These are phyloP conservation scores for Lydus trimaculatus DNA, from an alignment of 2,888 invertebrate genomes.

Conservation along the genomic window DNA sequence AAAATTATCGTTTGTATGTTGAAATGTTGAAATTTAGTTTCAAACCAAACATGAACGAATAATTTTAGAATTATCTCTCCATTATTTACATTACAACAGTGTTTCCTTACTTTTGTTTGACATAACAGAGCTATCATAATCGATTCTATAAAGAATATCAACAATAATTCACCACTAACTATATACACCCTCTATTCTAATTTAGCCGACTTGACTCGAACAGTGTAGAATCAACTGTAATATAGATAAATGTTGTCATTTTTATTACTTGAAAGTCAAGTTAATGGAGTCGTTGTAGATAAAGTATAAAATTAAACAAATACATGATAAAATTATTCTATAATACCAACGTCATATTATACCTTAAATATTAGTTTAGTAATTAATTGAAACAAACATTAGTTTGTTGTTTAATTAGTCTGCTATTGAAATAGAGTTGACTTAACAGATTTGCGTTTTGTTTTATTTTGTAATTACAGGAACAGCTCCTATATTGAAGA, in stretches of 20 bases:
- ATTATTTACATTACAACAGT: no score
- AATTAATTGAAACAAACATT: background rate
- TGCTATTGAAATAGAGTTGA: background rate
- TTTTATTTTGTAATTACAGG: constrained; percentile 21
- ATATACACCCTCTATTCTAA: no score
- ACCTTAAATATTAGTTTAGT: background rate
- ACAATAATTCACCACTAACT: no score
- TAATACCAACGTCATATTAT: background rate
- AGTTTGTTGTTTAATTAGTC: background rate
- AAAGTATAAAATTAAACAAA: background rate
- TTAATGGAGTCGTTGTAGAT: background rate
- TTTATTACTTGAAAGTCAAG: no score
- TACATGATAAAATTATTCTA: background rate
- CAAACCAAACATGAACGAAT: background rate
- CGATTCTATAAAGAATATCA: no score
- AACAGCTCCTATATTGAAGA: constrained; percentile 29
- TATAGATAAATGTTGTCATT: no score
- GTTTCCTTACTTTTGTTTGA: no score
- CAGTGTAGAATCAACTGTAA: no score
- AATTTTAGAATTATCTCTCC: no score
- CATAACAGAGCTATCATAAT: no score
- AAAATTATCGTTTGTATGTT: background rate
- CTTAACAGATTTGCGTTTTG: background rate
- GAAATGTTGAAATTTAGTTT: no score
- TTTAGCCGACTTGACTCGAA: no score